Percentiles rank a stretch among this genome's conserved stretches.
phyloP scores from a whole-genome alignment of 2,888 invertebrate species.

The Cheilosia pagana region DNA sequence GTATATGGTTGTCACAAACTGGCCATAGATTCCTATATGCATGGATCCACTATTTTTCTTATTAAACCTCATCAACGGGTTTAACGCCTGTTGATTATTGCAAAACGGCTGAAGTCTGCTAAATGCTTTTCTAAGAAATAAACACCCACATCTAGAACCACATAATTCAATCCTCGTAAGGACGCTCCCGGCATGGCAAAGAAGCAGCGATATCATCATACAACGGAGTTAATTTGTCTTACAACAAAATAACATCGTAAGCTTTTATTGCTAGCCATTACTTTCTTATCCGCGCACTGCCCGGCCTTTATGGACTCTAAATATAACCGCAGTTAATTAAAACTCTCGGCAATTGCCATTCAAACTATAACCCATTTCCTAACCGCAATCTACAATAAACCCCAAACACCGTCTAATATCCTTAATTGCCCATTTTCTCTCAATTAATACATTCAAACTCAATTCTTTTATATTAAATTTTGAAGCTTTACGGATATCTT shows the following conservation, averaged over 20 bases:
- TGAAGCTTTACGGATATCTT: conserved; percentile 18
- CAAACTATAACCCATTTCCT: not conserved
- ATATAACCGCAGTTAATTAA: conserved; percentile 5
- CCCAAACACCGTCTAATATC: conserved; percentile 17
- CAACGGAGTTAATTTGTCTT: not conserved
- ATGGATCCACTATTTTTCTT: too few relatives aligned
- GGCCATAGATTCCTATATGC: too few relatives aligned
- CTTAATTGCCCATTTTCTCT: conserved; percentile 47
- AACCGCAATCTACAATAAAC: conserved; percentile 1
- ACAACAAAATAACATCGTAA: not conserved
- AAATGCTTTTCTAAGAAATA: too few relatives aligned
- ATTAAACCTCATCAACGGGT: too few relatives aligned
- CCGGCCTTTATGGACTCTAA: not conserved
- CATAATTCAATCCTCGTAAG: too few relatives aligned
- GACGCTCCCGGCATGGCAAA: too few relatives aligned
- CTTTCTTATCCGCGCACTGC: not conserved
- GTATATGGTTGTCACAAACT: too few relatives aligned
- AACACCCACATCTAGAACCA: too few relatives aligned
- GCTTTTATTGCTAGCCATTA: not conserved
- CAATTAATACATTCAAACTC: conserved; percentile 29
- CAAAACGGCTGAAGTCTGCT: too few relatives aligned
- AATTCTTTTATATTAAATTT: conserved; percentile 37
- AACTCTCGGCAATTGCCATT: not conserved
- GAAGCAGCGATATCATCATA: not conserved
- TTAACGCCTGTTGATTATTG: too few relatives aligned